Evolutionary conservation across 92 coral and sea anemone genomes (phyloP), one percentile per base, ranked within the genome.

Genomic region (Micromussa lordhowensis): DNA sequence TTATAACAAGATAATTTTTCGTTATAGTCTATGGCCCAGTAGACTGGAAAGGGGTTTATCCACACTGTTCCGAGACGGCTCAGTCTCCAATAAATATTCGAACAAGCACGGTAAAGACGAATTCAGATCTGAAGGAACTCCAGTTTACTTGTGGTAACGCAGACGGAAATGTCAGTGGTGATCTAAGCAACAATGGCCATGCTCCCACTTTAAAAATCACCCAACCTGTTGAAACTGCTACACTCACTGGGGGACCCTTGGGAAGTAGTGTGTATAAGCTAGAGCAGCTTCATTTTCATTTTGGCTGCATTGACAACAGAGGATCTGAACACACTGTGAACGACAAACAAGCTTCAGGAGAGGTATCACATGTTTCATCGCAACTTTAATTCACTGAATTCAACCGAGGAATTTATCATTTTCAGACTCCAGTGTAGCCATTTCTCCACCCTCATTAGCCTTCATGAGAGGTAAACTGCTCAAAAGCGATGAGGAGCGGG

Each of bases 1-100:
- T 44, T 44, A 44, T 44, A 40, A 44, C 51, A 44, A 13, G 13
- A 44, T 36, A 2, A 5, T 8, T 44, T 44, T 44, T 44, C 13
- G 51, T 44, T 7, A 7, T 9, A 44, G 95, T 87, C 29, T 95
- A 88, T 85, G 98, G 98, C 15, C 92, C 93, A 24, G 85, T 79
- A 1, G 94, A 91, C 69, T 95, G 98, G 98, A 85, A 82, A 28
- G 80, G 80, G 80, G 90, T 91, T 44, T 85, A 90, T 26, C 30
- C 32, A n/a, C 22, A 77, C 31, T 94, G 97, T 51, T 30, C 85
- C 31, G 93, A 82, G 31, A 64, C 30, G 1, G 83, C 91, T 32
- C 97, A 94, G 73, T 92, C 97, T 34, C 97, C 97, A 8, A 87
- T 95, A 58, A 91, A 95, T 75, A 95, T 95, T 53, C 49, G 44